These are phyloP conservation scores for Apamea monoglypha DNA, from an alignment of 2,888 invertebrate genomes.

Conservation along the genomic window DNA sequence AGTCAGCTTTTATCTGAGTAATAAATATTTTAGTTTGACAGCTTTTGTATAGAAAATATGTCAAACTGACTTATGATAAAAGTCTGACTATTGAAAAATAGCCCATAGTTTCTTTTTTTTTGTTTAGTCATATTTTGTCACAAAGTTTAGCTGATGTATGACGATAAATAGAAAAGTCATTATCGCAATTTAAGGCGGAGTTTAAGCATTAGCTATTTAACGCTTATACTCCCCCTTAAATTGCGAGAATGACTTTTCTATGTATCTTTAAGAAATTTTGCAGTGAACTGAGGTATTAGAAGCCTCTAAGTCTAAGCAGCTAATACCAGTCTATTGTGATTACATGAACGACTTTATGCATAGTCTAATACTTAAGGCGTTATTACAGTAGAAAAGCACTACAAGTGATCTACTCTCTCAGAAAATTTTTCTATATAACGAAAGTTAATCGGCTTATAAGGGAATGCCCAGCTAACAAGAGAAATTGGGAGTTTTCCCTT, in stretches of 20 bases:
- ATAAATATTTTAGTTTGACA: neutral
- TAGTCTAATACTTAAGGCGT: neutral
- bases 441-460: constrained; percentile 46
- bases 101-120: neutral
- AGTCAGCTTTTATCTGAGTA: neutral
- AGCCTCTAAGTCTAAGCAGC: neutral
- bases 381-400: constrained; percentile 5
- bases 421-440: neutral
- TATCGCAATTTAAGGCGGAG: too few species aligned
- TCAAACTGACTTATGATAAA: too few species aligned
- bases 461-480: constrained; percentile 27
- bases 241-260: neutral
- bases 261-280: neutral
- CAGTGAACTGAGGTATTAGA: neutral
- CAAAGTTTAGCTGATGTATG: too few species aligned
- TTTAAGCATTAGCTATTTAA: too few species aligned
- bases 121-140: neutral
- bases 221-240: neutral
- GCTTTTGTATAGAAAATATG: too few species aligned
- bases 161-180: too few species aligned
- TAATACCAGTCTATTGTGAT: constrained; percentile 8
- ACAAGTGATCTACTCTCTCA: neutral
- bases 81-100: too few species aligned
- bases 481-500: constrained; percentile 31
- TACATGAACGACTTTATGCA: neutral